Conservation (phyloP, 1,140 invertebrate genomes). For the Hyles euphorbiae region DNA sequence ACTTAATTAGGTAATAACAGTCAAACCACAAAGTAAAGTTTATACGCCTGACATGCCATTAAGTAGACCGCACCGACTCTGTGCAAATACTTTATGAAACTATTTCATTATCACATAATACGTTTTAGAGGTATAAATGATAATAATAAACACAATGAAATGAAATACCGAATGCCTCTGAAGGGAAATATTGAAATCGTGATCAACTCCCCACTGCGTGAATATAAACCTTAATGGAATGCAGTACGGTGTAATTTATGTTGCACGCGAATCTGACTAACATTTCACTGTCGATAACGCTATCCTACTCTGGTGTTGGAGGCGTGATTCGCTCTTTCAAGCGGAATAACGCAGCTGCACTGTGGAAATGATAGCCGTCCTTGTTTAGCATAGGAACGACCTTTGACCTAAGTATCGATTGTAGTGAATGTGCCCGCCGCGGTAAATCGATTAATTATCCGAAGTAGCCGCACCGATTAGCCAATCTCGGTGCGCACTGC, state of each 20-base stretch:
- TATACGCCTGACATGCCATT: too few relatives aligned
- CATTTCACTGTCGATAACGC: conserved; percentile 63
- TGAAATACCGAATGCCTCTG: conserved; percentile 51
- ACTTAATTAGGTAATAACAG: too few relatives aligned
- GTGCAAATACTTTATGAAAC: conserved; percentile 38
- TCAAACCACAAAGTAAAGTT: too few relatives aligned
- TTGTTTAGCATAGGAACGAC: conserved; percentile 52
- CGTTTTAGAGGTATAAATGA: conserved; percentile 37
- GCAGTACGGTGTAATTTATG: conserved; percentile 55
- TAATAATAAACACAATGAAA: conserved; percentile 53
- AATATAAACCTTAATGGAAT: conserved; percentile 48
- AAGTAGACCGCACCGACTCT: conserved; percentile 1
- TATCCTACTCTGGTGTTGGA: conserved; percentile 55
- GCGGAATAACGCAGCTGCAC: conserved; percentile 51
- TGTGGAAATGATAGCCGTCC: conserved; percentile 56
- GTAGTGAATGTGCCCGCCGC: conserved; percentile 58
- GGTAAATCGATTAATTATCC: conserved; percentile 48
- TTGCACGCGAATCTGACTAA: conserved; percentile 44
- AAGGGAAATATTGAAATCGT: conserved; percentile 57
- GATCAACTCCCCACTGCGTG: conserved; percentile 26
- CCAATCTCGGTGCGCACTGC: conserved; percentile 23
- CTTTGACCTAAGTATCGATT: conserved; percentile 70
- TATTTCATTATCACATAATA: conserved; percentile 48
- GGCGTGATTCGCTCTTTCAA: conserved; percentile 69
- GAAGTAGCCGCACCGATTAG: conserved; percentile 38